A percentile compares a stretch with the other conserved stretches of the same genome.
These are phyloP conservation scores for Drosophila anomelani DNA, from an alignment of 2,888 invertebrate genomes.

Conservation along the genomic window DNA sequence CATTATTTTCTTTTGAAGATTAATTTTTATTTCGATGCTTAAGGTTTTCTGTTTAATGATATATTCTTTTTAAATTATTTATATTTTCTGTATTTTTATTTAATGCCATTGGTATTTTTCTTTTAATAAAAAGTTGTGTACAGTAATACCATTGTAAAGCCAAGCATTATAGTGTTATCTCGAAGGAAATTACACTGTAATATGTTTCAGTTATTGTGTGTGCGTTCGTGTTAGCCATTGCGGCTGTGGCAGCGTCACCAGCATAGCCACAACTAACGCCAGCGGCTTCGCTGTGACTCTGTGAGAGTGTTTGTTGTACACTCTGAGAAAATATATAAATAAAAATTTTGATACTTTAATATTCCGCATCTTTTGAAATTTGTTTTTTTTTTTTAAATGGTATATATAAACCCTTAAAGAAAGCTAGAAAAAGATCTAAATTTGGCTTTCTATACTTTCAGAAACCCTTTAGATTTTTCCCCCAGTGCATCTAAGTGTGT, in stretches of 20 bases:
- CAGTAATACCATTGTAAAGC: no score
- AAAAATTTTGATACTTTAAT: neutral
- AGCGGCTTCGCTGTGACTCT: slow-evolving; percentile 27
- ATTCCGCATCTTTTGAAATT: no score
- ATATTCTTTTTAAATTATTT: no score
- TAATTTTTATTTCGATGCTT: neutral
- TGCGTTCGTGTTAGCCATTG: slow-evolving; percentile 33
- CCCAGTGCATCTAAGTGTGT: slow-evolving; percentile 30
- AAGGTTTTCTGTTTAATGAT: neutral
- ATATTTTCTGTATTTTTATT: slow-evolving; percentile 21
- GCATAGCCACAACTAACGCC: slow-evolving; percentile 51
- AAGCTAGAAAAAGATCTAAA: neutral
- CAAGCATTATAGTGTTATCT: neutral
- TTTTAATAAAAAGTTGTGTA: no score
- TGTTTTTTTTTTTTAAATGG: no score
- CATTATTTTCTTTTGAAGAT: neutral
- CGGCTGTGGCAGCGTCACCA: slow-evolving; percentile 45
- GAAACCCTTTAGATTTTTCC: neutral
- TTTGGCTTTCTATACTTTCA: slow-evolving; percentile 13
- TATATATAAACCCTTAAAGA: slow-evolving; percentile 16
- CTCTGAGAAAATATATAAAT: neutral
- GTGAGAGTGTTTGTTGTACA: slow-evolving; percentile 8
- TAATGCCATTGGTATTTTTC: no score
- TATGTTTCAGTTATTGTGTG: neutral
- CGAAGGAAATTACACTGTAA: neutral